These are phyloP conservation scores for Camponotus fellah DNA, from an alignment of 2,888 invertebrate species.

Conservation along the genomic window DNA sequence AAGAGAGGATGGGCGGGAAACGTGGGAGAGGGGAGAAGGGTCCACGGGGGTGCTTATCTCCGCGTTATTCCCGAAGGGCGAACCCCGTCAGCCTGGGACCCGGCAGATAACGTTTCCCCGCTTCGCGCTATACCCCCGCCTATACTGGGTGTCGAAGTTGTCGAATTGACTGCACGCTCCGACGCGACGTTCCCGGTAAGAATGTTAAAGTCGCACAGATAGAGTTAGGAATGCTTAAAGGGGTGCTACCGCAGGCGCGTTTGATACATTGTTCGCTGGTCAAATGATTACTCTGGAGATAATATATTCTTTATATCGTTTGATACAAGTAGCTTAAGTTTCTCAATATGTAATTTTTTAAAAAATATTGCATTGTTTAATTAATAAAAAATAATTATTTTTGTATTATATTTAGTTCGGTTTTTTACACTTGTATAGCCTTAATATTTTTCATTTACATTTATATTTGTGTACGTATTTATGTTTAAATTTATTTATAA, in stretches of 20 bases:
- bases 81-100: slow-evolving; percentile 84
- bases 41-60: slow-evolving; percentile 83
- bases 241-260: slow-evolving; percentile 25
- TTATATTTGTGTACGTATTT: neutral
- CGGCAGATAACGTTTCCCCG: slow-evolving; percentile 83
- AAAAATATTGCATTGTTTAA: neutral
- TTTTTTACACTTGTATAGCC: neutral
- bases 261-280: neutral
- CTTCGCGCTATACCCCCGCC: slow-evolving; percentile 68
- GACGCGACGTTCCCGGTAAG: slow-evolving; percentile 49
- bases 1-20: slow-evolving; percentile 67
- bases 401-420: neutral
- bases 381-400: slow-evolving; percentile 8
- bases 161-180: slow-evolving; percentile 73
- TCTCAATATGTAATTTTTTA: neutral
- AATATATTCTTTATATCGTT: neutral
- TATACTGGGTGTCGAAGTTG: slow-evolving; percentile 80
- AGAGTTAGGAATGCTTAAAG: slow-evolving; percentile 31
- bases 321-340: neutral
- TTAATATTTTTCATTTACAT: neutral
- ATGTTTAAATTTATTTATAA: neutral
- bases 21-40: slow-evolving; percentile 65
- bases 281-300: neutral
- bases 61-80: slow-evolving; percentile 85
- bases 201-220: slow-evolving; percentile 49